Percentiles rank a stretch among this genome's conserved stretches.
Evolutionary conservation across 2,888 invertebrate species (phyloP).

Genomic region (Rhimphoctona megacephalus): DNA sequence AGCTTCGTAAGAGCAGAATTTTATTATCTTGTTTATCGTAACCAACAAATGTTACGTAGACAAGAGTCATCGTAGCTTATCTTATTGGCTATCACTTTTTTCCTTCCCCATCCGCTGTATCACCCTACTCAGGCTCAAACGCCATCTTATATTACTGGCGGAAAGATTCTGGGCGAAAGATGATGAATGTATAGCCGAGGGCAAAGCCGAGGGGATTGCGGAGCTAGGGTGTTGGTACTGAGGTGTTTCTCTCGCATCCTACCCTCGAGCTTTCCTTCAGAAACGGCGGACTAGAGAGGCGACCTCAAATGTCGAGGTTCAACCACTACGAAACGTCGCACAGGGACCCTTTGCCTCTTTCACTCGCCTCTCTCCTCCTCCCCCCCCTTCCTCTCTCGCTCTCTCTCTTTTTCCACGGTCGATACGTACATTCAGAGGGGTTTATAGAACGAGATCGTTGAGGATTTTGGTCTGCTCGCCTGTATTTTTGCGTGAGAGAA

Average conservation of each 20-base stretch:
- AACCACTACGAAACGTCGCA: slow-evolving; percentile 58
- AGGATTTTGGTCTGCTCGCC: slow-evolving; percentile 29
- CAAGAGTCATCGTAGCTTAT: background rate
- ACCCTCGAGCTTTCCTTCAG: slow-evolving; percentile 20
- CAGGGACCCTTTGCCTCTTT: slow-evolving; percentile 21
- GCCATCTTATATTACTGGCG: slow-evolving; percentile 17
- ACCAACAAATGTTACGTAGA: background rate
- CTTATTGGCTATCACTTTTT: background rate
- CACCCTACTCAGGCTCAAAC: slow-evolving; percentile 7
- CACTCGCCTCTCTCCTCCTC: slow-evolving; percentile 1
- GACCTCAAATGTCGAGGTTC: slow-evolving; percentile 68
- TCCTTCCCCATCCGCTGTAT: background rate
- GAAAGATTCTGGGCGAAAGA: slow-evolving; percentile 10
- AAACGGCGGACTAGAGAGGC: slow-evolving; percentile 15
- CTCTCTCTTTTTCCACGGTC: slow-evolving; percentile 30
- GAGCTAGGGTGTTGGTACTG: slow-evolving; percentile 49
- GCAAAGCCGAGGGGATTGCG: slow-evolving; percentile 58
- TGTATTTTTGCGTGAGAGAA: slow-evolving; percentile 5
- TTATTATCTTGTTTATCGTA: background rate
- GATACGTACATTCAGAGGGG: slow-evolving; percentile 41
- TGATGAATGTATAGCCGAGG: slow-evolving; percentile 45
- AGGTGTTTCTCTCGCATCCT: slow-evolving; percentile 55
- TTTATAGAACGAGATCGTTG: slow-evolving; percentile 18
- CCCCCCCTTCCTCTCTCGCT: background rate
- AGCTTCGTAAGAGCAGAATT: background rate